These are phyloP conservation scores for Toxotes lorentzi DNA, from an alignment of 2,797 vertebrate genomes.

Conservation along the genomic window DNA sequence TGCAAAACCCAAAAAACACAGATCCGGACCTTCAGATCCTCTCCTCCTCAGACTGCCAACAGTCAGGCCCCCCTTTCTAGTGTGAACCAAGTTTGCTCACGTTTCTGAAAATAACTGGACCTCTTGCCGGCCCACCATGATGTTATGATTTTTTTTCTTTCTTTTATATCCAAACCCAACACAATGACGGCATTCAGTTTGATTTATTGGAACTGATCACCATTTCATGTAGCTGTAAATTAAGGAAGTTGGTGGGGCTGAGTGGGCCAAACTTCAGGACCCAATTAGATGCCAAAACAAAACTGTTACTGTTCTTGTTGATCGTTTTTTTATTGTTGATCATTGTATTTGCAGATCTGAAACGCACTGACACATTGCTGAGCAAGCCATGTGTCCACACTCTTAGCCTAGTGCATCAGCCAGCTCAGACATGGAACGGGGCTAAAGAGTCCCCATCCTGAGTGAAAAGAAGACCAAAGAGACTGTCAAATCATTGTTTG, in stretches of 20 bases:
- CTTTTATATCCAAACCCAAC: constrained; percentile 18
- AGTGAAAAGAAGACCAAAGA: constrained; percentile 48
- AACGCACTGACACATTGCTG: constrained; percentile 33
- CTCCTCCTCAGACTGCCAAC: constrained; percentile 29
- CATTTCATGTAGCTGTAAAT: constrained; percentile 8
- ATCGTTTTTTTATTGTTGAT: constrained; percentile 57
- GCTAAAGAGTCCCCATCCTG: constrained; percentile 47
- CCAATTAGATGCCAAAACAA: constrained; percentile 31
- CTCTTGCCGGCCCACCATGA: constrained; percentile 10
- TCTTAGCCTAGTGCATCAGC: constrained; percentile 39
- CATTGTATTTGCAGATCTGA: too few species aligned
- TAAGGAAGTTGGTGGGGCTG: neutral
- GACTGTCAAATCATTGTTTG: constrained; percentile 56
- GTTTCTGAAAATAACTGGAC: constrained; percentile 52
- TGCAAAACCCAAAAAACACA: constrained; percentile 69
- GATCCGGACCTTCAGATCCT: constrained; percentile 59
- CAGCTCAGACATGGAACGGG: constrained; percentile 48
- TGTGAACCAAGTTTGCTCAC: constrained; percentile 32
- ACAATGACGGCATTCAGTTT: constrained; percentile 31
- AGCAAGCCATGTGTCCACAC: constrained; percentile 65
- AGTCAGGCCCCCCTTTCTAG: constrained; percentile 30
- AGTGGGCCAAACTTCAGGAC: constrained; percentile 30
- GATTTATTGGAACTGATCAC: constrained; percentile 30
- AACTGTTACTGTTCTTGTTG: constrained; percentile 49
- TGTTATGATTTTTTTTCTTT: constrained; percentile 9